phyloP scores from a whole-genome alignment of 53 echinoderm and acorn worm species.

The Astropecten irregularis region DNA sequence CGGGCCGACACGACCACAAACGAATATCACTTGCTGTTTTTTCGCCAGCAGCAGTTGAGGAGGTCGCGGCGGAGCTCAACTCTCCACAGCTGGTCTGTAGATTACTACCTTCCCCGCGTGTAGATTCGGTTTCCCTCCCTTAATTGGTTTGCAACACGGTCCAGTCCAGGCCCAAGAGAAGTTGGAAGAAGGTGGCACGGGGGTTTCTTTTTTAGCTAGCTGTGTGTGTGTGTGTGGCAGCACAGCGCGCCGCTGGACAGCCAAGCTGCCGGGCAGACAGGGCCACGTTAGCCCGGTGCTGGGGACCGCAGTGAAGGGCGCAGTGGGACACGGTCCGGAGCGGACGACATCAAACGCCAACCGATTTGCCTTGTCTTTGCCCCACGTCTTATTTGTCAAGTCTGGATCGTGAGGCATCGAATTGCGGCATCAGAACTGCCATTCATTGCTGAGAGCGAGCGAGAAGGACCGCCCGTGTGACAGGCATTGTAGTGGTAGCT shows the following conservation, averaged over 20 bases:
- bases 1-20: conserved; percentile 55
- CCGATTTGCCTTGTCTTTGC: neutral
- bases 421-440: conserved; percentile 21
- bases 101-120: conserved; percentile 33
- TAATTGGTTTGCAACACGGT: conserved; percentile 60
- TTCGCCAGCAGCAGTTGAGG: conserved; percentile 47
- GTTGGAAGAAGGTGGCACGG: neutral
- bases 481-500: neutral
- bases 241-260: neutral
- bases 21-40: conserved; percentile 52
- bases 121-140: conserved; percentile 31
- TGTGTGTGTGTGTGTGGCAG: neutral
- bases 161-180: conserved; percentile 1
- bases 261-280: conserved; percentile 12
- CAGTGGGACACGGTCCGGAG: conserved; percentile 24
- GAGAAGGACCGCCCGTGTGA: conserved; percentile 14
- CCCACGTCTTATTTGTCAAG: conserved; percentile 66
- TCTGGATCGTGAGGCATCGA: conserved; percentile 28
- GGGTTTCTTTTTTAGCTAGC: neutral
- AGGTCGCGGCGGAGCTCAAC: conserved; percentile 29
- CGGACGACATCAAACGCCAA: conserved; percentile 66
- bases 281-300: conserved; percentile 7
- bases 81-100: conserved; percentile 46
- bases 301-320: conserved; percentile 23
- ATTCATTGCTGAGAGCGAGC: conserved; percentile 28